Evolutionary conservation across 1,140 invertebrate species (phyloP).

Genomic region (Heliconius eleuchia): DNA sequence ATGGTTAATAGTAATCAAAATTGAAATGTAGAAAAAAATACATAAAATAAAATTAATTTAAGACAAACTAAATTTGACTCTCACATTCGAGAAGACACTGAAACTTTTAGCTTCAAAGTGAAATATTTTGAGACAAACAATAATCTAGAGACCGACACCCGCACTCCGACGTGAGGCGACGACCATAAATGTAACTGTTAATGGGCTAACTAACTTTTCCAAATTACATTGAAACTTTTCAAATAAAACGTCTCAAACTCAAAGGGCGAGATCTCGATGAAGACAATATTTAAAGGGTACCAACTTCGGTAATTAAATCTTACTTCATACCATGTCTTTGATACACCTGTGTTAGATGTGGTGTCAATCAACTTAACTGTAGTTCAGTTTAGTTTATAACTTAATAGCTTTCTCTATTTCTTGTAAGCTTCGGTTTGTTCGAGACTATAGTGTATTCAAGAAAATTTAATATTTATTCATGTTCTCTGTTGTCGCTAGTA

Average conservation of each 20-base stretch:
- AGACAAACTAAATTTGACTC: too few relatives aligned
- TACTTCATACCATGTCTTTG: constrained; percentile 60
- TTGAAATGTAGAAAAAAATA: too few relatives aligned
- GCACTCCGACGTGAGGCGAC: constrained; percentile 41
- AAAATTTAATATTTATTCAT: background rate
- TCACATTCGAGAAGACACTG: background rate
- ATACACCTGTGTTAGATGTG: constrained; percentile 48
- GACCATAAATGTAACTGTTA: constrained; percentile 62
- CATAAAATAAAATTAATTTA: too few relatives aligned
- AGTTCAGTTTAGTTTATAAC: constrained; percentile 21
- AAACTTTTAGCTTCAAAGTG: background rate
- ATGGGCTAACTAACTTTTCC: constrained; percentile 59
- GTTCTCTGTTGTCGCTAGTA: background rate
- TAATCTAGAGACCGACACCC: background rate
- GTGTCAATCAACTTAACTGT: constrained; percentile 55
- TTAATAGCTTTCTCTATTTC: background rate
- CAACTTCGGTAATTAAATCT: constrained; percentile 71
- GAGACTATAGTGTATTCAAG: background rate
- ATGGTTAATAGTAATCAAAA: too few relatives aligned
- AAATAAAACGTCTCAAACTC: constrained; percentile 62
- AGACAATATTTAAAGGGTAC: constrained; percentile 71
- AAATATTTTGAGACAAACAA: constrained; percentile 8
- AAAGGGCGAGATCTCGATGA: constrained; percentile 67
- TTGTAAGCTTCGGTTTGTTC: background rate
- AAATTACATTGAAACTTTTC: constrained; percentile 73